These are phyloP conservation scores for Acleris literana DNA, from an alignment of 2,888 invertebrate genomes.

Conservation along the genomic window DNA sequence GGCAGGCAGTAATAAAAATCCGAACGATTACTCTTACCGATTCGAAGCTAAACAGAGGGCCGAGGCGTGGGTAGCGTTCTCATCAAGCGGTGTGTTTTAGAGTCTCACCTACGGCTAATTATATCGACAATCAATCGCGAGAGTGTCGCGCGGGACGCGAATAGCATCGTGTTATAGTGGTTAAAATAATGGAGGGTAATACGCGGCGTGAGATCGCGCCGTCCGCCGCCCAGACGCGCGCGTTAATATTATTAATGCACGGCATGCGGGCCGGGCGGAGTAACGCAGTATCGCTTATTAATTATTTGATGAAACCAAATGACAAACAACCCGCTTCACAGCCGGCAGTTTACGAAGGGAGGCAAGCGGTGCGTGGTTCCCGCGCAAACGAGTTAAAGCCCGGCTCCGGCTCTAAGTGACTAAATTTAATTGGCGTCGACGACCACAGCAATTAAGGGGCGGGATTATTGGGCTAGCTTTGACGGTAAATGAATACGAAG, in stretches of 20 bases:
- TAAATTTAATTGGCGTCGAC: conserved; percentile 62
- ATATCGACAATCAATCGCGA: conserved; percentile 67
- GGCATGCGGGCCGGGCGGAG: conserved; percentile 54
- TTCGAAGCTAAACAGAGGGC: conserved; percentile 38
- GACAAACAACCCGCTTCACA: conserved; percentile 44
- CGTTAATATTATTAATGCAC: conserved; percentile 61
- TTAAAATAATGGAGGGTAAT: conserved; percentile 46
- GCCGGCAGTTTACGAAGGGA: conserved; percentile 51
- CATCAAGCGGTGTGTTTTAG: conserved; percentile 41
- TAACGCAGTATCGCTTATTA: conserved; percentile 57
- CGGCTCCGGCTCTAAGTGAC: conserved; percentile 42
- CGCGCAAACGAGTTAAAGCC: conserved; percentile 38
- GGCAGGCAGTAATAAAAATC: conserved; percentile 50
- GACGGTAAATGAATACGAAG: conserved; percentile 51
- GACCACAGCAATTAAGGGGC: conserved; percentile 60
- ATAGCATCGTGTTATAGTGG: conserved; percentile 50
- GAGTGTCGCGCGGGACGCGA: conserved; percentile 57
- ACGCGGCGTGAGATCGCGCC: conserved; percentile 33
- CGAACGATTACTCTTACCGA: conserved; percentile 40
- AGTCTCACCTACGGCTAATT: conserved; percentile 53
- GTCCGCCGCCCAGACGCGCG: conserved; percentile 42
- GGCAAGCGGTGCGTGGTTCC: conserved; percentile 62
- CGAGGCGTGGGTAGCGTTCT: conserved; percentile 40
- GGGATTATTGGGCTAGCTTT: conserved; percentile 58
- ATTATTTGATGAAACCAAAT: conserved; percentile 57